Conservation (phyloP, 2,797 vertebrate species). For the Enteromius unitaeniatus region DNA sequence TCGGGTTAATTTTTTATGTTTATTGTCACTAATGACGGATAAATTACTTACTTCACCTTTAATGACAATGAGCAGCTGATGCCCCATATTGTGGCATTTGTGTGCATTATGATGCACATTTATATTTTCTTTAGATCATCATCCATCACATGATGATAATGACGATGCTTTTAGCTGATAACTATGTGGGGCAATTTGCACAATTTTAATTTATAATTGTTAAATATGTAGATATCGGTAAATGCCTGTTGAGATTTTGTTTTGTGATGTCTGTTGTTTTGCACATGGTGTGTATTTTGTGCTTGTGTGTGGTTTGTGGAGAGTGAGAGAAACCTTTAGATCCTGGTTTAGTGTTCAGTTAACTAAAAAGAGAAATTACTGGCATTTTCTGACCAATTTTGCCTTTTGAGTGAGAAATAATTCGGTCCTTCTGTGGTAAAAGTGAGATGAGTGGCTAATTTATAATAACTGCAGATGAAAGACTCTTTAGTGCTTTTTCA, state of each 20-base stretch:
- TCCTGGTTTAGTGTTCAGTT: conserved; percentile 19
- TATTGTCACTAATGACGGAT: background rate
- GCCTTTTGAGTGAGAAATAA: conserved; percentile 30
- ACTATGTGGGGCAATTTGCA: conserved; percentile 74
- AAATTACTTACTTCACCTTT: conserved; percentile 15
- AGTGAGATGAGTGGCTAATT: conserved; percentile 10
- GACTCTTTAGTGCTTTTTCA: conserved; percentile 2
- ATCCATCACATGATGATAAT: conserved; percentile 45
- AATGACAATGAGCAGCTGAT: conserved; percentile 38
- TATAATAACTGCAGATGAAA: conserved; percentile 24
- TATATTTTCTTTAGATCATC: conserved; percentile 60
- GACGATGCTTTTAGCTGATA: conserved; percentile 59
- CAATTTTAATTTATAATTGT: conserved; percentile 80
- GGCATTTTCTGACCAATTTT: conserved; percentile 1
- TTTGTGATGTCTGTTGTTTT: conserved; percentile 63
- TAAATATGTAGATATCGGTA: conserved; percentile 68
- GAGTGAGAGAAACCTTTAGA: background rate
- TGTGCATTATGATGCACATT: conserved; percentile 23
- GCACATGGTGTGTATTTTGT: conserved; percentile 43
- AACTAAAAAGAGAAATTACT: conserved; percentile 21
- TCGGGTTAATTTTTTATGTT: background rate
- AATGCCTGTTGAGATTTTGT: conserved; percentile 65
- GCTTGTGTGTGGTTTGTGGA: conserved; percentile 30
- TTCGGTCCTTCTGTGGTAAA: conserved; percentile 28
- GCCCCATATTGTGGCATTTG: conserved; percentile 36